Percentiles rank a stretch among this genome's conserved stretches.
Evolutionary conservation across 2,113 vertebrate species (phyloP).

Genomic region (Rhineura floridana): DNA sequence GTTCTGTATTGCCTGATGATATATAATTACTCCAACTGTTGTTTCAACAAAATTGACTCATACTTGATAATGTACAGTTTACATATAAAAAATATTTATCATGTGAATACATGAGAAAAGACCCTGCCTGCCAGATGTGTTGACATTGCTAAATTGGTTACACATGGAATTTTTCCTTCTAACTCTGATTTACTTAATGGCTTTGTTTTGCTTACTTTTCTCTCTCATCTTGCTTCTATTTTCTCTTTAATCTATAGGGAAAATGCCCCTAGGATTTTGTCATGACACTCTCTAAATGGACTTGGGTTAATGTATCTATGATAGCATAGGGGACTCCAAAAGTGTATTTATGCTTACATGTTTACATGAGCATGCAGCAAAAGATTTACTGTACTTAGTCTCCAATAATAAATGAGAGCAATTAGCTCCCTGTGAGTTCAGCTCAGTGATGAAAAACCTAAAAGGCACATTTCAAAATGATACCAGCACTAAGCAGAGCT

Average conservation of each 20-base stretch:
- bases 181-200: conserved; percentile 43
- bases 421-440: conserved; percentile 33
- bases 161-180: conserved; percentile 8
- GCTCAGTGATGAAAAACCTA: background rate
- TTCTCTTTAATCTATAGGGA: conserved; percentile 38
- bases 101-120: conserved; percentile 32
- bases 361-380: conserved; percentile 24
- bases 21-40: conserved; percentile 27
- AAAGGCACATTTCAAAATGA: background rate
- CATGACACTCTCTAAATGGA: conserved; percentile 40
- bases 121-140: conserved; percentile 31
- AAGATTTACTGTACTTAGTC: conserved; percentile 37
- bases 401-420: conserved; percentile 38
- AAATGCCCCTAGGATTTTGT: conserved; percentile 43
- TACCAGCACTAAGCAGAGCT: background rate
- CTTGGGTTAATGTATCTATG: conserved; percentile 30
- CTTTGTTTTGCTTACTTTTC: conserved; percentile 41
- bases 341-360: conserved; percentile 33
- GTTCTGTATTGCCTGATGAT: conserved; percentile 10
- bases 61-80: conserved; percentile 40
- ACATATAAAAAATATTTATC: conserved; percentile 45
- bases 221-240: conserved; percentile 43
- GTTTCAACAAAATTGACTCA: conserved; percentile 28
- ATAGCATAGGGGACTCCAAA: conserved; percentile 25
- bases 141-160: conserved; percentile 41